A percentile compares a stretch with the other conserved stretches of the same genome.
These are phyloP conservation scores for cat (Felis catus) DNA, from an alignment of 2,113 vertebrate genomes.

Conservation along the genomic window DNA sequence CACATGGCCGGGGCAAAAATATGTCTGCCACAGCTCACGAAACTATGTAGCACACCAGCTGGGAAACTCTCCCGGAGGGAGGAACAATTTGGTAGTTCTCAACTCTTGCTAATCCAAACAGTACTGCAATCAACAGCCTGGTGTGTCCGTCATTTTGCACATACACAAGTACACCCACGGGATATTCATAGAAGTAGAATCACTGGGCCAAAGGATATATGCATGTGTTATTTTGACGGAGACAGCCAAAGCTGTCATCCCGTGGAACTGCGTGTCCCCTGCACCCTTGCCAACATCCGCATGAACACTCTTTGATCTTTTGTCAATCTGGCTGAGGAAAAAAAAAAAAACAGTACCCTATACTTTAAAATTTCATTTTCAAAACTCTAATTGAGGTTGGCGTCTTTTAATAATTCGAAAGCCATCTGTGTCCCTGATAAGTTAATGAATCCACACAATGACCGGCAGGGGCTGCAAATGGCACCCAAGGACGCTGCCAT, in stretches of 20 bases:
- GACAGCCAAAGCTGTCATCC: not conserved
- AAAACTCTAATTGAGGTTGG: constrained; percentile 30
- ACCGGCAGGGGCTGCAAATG: not conserved
- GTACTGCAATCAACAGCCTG: not conserved
- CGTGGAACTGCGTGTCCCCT: not conserved
- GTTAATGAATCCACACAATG: not conserved
- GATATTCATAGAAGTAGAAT: not conserved
- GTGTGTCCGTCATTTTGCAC: not conserved
- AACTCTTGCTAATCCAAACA: not conserved
- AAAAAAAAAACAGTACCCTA: constrained; percentile 42
- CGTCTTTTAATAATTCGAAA: constrained; percentile 39
- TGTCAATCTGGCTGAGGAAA: not conserved
- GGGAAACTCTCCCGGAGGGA: not conserved
- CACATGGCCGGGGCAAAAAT: not conserved
- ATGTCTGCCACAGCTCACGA: not conserved
- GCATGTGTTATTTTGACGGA: not conserved
- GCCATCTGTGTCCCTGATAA: constrained; percentile 40
- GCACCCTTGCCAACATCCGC: not conserved
- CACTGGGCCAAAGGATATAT: not conserved
- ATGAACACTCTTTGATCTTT: constrained; percentile 11
- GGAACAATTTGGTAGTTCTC: not conserved
- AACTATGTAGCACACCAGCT: not conserved
- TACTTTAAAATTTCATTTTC: constrained; percentile 20
- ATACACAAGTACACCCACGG: not conserved
- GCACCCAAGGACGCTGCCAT: not conserved